A percentile compares a stretch with the other conserved stretches of the same genome.
These are phyloP conservation scores for Sepiola atlantica DNA, from an alignment of 2,888 invertebrate species.

Conservation along the genomic window DNA sequence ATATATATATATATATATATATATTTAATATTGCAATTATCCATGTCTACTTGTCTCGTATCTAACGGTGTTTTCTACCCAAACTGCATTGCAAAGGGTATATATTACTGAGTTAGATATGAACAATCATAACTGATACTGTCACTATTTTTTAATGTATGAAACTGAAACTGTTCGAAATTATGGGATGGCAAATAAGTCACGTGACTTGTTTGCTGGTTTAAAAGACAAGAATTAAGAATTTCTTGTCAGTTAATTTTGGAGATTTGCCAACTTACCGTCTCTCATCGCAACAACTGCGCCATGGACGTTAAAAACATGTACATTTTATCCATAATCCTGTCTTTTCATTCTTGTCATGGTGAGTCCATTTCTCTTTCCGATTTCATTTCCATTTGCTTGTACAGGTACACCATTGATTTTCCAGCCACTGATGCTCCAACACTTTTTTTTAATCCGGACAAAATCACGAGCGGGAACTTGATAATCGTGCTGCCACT, in stretches of 20 bases:
- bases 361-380: neutral
- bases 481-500: too few relatives aligned
- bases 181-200: neutral
- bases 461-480: too few relatives aligned
- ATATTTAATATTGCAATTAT: too few relatives aligned
- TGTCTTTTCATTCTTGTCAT: neutral
- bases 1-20: too few relatives aligned
- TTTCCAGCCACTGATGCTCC: too few relatives aligned
- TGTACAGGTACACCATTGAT: too few relatives aligned
- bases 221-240: neutral
- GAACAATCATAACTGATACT: neutral
- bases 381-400: too few relatives aligned
- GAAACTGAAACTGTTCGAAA: neutral
- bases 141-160: neutral
- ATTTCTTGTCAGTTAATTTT: neutral
- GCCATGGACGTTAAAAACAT: neutral
- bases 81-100: too few relatives aligned
- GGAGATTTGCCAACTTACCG: neutral
- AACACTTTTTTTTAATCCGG: too few relatives aligned
- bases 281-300: neutral
- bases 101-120: neutral
- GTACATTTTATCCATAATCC: neutral
- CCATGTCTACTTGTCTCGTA: too few relatives aligned
- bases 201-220: neutral
- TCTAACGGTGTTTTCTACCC: too few relatives aligned